Evolutionary conservation across 2,797 vertebrate species (phyloP).

Genomic region (Sorex maritimensis): DNA sequence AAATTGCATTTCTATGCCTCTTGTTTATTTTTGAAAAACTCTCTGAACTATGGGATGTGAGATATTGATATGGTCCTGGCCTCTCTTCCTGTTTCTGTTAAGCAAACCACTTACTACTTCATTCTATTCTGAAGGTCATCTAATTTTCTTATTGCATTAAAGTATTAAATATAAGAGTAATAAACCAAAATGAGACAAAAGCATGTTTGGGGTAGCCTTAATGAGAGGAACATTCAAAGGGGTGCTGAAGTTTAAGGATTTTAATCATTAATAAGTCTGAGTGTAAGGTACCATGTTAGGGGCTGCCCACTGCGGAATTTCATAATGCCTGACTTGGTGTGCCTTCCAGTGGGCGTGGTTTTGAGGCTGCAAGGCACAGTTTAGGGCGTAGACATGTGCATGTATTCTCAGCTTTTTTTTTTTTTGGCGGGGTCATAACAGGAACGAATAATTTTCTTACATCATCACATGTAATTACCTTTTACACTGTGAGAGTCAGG

Average conservation of each 20-base stretch:
- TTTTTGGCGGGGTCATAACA: constrained; percentile 5
- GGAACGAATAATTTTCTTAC: constrained; percentile 40
- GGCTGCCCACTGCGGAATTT: not conserved
- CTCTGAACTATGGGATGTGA: not conserved
- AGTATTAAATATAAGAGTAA: constrained; percentile 16
- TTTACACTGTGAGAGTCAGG: not conserved
- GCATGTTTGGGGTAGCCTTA: not conserved
- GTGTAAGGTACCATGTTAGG: not conserved
- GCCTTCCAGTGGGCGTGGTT: not conserved
- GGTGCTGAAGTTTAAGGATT: not conserved
- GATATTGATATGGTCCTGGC: constrained; percentile 29
- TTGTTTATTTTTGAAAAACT: constrained; percentile 70
- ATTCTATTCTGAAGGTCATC: constrained; percentile 43
- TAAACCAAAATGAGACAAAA: constrained; percentile 57
- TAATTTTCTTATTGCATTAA: constrained; percentile 30
- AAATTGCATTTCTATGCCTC: constrained; percentile 60
- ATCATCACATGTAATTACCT: constrained; percentile 7
- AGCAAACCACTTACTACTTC: not conserved
- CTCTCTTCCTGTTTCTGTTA: constrained; percentile 81
- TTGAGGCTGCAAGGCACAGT: not conserved
- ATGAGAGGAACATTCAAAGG: not conserved
- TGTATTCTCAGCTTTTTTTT: constrained; percentile 10
- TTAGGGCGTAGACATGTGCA: not conserved
- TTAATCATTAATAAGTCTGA: not conserved
- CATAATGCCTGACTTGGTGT: not conserved